Evolutionary conservation across 1,140 invertebrate genomes (phyloP).

Genomic region (Listronotus bonariensis): DNA sequence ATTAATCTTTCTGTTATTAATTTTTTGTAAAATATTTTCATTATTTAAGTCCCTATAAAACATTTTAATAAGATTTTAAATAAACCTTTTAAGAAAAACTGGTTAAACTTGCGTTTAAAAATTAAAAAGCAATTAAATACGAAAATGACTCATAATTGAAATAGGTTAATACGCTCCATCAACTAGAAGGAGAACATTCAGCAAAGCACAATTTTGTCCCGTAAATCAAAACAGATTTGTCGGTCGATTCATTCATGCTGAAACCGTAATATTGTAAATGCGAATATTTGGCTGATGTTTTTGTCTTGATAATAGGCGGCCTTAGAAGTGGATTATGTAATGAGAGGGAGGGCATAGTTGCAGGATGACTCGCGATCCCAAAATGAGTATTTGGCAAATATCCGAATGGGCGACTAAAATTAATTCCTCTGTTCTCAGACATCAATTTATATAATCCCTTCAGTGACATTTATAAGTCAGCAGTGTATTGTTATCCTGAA

Average conservation of each 20-base stretch:
- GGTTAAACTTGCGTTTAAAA: too few species aligned
- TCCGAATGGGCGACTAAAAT: slow-evolving; percentile 54
- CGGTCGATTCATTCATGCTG: slow-evolving; percentile 26
- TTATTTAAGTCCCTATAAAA: too few species aligned
- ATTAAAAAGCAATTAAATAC: slow-evolving; percentile 2
- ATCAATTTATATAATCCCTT: slow-evolving; percentile 54
- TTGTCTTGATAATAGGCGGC: slow-evolving; percentile 43
- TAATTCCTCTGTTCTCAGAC: slow-evolving; percentile 53
- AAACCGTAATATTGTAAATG: slow-evolving; percentile 32
- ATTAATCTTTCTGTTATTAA: too few species aligned
- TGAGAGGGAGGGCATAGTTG: slow-evolving; percentile 40
- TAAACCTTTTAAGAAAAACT: too few species aligned
- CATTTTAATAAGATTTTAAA: too few species aligned
- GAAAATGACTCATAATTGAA: background rate
- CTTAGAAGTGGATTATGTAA: slow-evolving; percentile 45
- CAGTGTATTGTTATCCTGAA: slow-evolving; percentile 54
- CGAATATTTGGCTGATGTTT: slow-evolving; percentile 35
- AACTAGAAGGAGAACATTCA: slow-evolving; percentile 20
- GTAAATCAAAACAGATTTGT: slow-evolving; percentile 31
- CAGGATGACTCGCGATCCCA: slow-evolving; percentile 45
- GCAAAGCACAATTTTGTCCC: slow-evolving; percentile 20
- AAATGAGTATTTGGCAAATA: slow-evolving; percentile 53
- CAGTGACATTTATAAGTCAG: slow-evolving; percentile 55
- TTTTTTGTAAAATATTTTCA: too few species aligned
- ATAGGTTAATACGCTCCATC: slow-evolving; percentile 21